These are phyloP conservation scores for Microcebus lehilahytsara DNA, from an alignment of 2,113 vertebrate species.

Conservation along the genomic window DNA sequence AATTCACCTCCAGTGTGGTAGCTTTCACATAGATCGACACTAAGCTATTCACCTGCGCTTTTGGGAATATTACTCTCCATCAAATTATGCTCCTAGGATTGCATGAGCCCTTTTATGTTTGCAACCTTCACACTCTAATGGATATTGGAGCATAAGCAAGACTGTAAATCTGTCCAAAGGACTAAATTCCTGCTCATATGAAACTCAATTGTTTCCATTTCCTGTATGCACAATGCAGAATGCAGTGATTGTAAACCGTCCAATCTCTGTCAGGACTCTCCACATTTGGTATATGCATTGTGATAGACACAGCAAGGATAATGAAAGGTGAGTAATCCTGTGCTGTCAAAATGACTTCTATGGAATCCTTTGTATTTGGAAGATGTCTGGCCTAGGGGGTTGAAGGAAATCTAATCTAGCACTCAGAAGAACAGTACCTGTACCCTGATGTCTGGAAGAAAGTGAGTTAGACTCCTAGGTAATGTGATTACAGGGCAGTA, in stretches of 20 bases:
- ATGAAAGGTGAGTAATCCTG: slow-evolving; percentile 53
- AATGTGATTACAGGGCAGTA: neutral
- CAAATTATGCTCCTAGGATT: slow-evolving; percentile 51
- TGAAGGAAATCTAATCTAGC: slow-evolving; percentile 42
- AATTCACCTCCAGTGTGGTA: slow-evolving; percentile 1
- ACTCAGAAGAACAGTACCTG: neutral
- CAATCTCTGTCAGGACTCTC: slow-evolving; percentile 37
- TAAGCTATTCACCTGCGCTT: slow-evolving; percentile 56
- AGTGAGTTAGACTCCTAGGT: neutral
- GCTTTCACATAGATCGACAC: slow-evolving; percentile 45
- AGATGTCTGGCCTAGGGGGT: neutral
- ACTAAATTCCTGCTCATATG: slow-evolving; percentile 49
- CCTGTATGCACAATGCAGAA: slow-evolving; percentile 32
- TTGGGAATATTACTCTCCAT: slow-evolving; percentile 33
- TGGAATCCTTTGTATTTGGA: slow-evolving; percentile 28
- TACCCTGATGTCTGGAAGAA: slow-evolving; percentile 7
- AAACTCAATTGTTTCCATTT: slow-evolving; percentile 58
- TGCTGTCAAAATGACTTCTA: slow-evolving; percentile 35
- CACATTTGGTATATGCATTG: slow-evolving; percentile 23
- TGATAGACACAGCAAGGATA: slow-evolving; percentile 34
- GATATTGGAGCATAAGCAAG: slow-evolving; percentile 58
- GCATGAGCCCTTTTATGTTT: slow-evolving; percentile 44
- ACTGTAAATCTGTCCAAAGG: slow-evolving; percentile 50
- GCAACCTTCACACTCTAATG: slow-evolving; percentile 53
- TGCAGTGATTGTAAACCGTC: slow-evolving; percentile 30